Percentiles rank a stretch among this genome's conserved stretches.
Conservation (phyloP, 2,797 vertebrate species). For the Phataginus tricuspis region DNA sequence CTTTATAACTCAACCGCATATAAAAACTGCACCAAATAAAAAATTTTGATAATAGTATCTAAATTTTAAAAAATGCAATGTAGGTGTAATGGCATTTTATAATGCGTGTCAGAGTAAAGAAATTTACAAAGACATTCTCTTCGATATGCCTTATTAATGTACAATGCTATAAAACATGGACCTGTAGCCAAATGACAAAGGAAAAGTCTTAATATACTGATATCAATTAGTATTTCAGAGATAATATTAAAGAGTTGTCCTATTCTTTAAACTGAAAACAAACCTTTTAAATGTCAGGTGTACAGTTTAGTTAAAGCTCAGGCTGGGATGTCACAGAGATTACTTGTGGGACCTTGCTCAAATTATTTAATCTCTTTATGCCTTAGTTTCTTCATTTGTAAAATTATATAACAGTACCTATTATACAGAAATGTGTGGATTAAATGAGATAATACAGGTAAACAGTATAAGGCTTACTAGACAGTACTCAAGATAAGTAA, state of each 20-base stretch:
- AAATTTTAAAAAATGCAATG: constrained; percentile 27
- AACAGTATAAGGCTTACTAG: background rate
- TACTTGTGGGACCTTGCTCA: background rate
- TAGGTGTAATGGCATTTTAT: background rate
- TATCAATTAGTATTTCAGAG: constrained; percentile 4
- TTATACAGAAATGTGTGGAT: constrained; percentile 21
- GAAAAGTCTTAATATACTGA: background rate
- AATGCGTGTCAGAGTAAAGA: background rate
- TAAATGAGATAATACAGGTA: constrained; percentile 29
- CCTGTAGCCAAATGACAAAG: constrained; percentile 6
- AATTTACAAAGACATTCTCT: constrained; percentile 28
- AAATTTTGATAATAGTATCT: no score
- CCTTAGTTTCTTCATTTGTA: background rate
- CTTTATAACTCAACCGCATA: background rate
- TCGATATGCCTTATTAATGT: background rate
- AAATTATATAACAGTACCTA: background rate
- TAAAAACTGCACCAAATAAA: constrained; percentile 10
- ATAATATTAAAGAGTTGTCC: background rate
- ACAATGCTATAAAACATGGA: constrained; percentile 16
- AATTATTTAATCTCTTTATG: background rate
- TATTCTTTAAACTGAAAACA: constrained; percentile 27
- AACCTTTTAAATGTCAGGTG: background rate
- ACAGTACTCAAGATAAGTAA: background rate
- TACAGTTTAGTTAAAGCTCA: background rate
- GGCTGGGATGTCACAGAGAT: background rate